These are phyloP conservation scores for Panthera uncia DNA, from an alignment of 2,113 vertebrate genomes.

Conservation along the genomic window DNA sequence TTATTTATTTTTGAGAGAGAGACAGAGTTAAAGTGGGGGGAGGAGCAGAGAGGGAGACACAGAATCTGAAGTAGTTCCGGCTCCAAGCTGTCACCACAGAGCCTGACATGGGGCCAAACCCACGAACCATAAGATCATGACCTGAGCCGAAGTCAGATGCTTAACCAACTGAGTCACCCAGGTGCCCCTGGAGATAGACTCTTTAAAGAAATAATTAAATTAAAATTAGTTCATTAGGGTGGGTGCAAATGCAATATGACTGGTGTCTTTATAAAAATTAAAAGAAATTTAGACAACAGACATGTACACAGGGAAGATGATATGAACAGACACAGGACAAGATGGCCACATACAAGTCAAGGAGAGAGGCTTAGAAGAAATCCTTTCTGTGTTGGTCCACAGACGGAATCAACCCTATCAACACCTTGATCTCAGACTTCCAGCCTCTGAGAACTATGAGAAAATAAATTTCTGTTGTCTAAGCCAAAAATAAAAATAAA, in stretches of 20 bases:
- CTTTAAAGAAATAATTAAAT: background rate
- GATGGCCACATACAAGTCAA: background rate
- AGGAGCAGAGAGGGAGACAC: too few species aligned
- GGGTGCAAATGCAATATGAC: background rate
- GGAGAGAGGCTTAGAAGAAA: background rate
- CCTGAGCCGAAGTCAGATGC: too few species aligned
- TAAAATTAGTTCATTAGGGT: background rate
- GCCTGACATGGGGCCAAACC: too few species aligned
- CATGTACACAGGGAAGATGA: background rate
- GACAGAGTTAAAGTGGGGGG: too few species aligned
- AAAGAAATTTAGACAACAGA: background rate
- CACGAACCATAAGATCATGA: too few species aligned
- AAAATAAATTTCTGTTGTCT: background rate
- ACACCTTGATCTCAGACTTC: background rate
- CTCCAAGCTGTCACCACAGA: too few species aligned
- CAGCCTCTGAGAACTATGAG: background rate
- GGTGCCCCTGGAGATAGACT: background rate
- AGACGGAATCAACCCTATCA: background rate
- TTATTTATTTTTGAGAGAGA: too few species aligned
- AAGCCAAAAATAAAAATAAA: background rate
- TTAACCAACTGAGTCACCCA: too few species aligned
- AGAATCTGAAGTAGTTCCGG: too few species aligned
- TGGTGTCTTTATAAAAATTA: background rate
- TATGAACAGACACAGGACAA: background rate
- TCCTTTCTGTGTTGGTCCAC: background rate